Percentiles rank a stretch among this genome's conserved stretches.
phyloP scores from a whole-genome alignment of 1,140 invertebrate species.

The Whitmania pigra region DNA sequence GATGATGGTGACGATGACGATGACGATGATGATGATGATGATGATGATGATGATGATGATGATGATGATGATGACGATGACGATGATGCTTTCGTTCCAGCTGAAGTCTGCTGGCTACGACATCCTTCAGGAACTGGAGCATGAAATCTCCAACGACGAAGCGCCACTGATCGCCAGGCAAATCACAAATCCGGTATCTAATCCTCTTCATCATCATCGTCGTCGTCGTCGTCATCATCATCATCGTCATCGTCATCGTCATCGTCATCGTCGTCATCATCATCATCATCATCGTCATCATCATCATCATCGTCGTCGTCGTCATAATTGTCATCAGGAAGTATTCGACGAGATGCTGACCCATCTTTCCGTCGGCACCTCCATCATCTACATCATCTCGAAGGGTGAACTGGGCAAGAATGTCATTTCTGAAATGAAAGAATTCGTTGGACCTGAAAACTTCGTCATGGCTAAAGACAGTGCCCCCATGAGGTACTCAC shows the following conservation, averaged over 20 bases:
- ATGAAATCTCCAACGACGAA: neutral
- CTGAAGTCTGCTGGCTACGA: neutral
- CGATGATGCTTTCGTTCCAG: neutral
- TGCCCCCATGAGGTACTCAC: neutral
- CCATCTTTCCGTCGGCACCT: neutral
- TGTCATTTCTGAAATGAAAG: neutral
- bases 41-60: neutral
- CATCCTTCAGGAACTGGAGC: neutral
- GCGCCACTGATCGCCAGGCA: neutral
- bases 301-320: too few species aligned
- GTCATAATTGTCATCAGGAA: neutral
- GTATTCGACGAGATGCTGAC: neutral
- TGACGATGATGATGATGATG: neutral
- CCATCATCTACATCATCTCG: neutral
- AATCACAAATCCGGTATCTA: neutral
- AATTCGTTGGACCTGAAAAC: neutral
- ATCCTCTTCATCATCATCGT: neutral
- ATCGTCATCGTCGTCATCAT: neutral
- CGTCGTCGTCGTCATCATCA: neutral
- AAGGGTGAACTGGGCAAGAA: slow-evolving; percentile 1
- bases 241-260: neutral
- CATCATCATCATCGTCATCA: neutral
- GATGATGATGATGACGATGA: neutral
- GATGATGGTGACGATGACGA: neutral
- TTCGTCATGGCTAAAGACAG: neutral